These are phyloP conservation scores for Bungarus multicinctus DNA, from an alignment of 2,113 vertebrate species.

Conservation along the genomic window DNA sequence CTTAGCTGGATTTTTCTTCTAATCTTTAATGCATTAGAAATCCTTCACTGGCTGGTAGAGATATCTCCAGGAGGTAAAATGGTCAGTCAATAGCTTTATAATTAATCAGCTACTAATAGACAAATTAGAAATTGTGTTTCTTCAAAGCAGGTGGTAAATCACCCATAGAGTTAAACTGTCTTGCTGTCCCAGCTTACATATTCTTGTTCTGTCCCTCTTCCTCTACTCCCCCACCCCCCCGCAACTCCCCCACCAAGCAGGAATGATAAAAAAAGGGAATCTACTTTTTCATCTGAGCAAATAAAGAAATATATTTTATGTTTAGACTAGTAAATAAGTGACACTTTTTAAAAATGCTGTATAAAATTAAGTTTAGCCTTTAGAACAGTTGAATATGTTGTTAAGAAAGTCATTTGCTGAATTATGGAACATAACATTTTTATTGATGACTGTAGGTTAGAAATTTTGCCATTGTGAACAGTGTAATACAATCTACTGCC, in stretches of 20 bases:
- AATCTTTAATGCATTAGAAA: constrained; percentile 52
- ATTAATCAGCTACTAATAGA: constrained; percentile 67
- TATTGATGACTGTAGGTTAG: constrained; percentile 78
- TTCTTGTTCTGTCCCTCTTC: not conserved
- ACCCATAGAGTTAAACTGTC: constrained; percentile 64
- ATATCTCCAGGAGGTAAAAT: constrained; percentile 60
- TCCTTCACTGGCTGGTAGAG: constrained; percentile 52
- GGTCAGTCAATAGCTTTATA: constrained; percentile 65
- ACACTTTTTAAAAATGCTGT: constrained; percentile 55
- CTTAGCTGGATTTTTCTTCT: constrained; percentile 6
- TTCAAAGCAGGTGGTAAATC: constrained; percentile 57
- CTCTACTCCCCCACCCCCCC: rapidly evolving
- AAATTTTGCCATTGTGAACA: constrained; percentile 71
- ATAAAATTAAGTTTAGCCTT: constrained; percentile 77
- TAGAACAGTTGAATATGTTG: constrained; percentile 76
- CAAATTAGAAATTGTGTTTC: constrained; percentile 57
- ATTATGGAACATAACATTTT: constrained; percentile 77
- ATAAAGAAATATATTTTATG: constrained; percentile 78
- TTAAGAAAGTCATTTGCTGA: constrained; percentile 80
- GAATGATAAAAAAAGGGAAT: constrained; percentile 66
- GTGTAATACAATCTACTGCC: constrained; percentile 67
- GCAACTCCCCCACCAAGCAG: constrained; percentile 48
- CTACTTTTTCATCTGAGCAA: constrained; percentile 72
- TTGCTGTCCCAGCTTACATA: constrained; percentile 9
- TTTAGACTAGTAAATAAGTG: constrained; percentile 75